phyloP scores from a whole-genome alignment of 2,888 invertebrate species.

The Scaptomyza flava region DNA sequence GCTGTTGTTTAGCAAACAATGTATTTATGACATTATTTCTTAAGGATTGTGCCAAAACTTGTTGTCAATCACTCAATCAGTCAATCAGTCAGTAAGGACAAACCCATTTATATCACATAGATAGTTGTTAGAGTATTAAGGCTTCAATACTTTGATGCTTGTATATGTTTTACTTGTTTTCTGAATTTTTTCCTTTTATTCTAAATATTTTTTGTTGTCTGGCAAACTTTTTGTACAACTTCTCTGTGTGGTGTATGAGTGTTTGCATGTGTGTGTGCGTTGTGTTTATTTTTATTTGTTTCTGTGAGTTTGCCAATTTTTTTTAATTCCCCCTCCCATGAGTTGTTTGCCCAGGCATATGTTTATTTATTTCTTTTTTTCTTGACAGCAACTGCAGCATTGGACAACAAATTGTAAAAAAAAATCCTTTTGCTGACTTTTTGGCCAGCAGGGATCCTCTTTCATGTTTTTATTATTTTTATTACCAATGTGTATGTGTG shows the following conservation, averaged over 20 bases:
- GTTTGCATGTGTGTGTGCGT: constrained; percentile 10
- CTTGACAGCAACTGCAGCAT: constrained; percentile 50
- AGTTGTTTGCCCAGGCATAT: constrained; percentile 29
- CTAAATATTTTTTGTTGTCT: constrained; percentile 9
- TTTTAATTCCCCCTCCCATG: constrained; percentile 11
- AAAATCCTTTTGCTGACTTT: constrained; percentile 60
- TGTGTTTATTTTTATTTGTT: background rate
- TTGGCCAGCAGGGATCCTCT: constrained; percentile 25
- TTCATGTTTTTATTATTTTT: background rate
- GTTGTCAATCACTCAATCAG: too few species aligned
- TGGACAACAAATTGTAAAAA: constrained; percentile 53
- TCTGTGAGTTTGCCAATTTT: constrained; percentile 7
- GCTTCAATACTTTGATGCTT: background rate
- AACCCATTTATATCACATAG: background rate
- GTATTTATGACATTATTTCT: background rate
- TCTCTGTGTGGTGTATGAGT: constrained; percentile 10
- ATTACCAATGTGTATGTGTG: constrained; percentile 9
- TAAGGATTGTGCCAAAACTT: too few species aligned
- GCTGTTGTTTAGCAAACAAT: background rate
- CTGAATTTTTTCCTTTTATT: constrained; percentile 15
- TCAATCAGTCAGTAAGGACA: too few species aligned
- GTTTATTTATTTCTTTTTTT: constrained; percentile 31
- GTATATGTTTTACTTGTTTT: constrained; percentile 44
- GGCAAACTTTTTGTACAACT: constrained; percentile 40
- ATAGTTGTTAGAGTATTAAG: background rate